Percentiles rank a stretch among this genome's conserved stretches.
These are phyloP conservation scores for Neomicropteryx cornuta DNA, from an alignment of 1,140 invertebrate genomes.

Conservation along the genomic window DNA sequence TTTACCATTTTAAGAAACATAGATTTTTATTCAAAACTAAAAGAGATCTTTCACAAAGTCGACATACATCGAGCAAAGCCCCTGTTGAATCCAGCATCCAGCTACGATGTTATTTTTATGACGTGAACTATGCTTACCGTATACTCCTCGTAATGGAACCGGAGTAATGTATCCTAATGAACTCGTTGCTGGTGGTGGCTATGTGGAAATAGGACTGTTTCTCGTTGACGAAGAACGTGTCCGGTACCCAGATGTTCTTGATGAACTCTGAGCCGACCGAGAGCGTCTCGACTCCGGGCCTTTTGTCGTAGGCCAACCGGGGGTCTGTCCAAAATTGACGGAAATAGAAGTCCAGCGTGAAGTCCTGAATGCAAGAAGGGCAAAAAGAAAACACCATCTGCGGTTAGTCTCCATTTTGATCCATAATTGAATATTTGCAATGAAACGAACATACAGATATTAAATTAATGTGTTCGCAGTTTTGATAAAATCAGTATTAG, in stretches of 20 bases:
- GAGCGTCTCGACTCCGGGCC: conserved; percentile 76
- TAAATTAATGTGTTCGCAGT: too few relatives aligned
- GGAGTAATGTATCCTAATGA: conserved; percentile 89
- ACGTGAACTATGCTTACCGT: conserved; percentile 55
- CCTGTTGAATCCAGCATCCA: too few relatives aligned
- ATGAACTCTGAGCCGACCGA: conserved; percentile 91
- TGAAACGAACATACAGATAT: too few relatives aligned
- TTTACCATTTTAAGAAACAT: too few relatives aligned
- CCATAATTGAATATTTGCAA: too few relatives aligned
- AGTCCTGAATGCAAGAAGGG: conserved; percentile 62
- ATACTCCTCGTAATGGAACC: conserved; percentile 92
- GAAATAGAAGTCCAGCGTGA: conserved; percentile 98
- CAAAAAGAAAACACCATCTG: neutral
- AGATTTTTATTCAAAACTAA: too few relatives aligned
- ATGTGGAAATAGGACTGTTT: conserved; percentile 98
- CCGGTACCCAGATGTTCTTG: conserved; percentile 96
- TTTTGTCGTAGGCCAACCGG: conserved; percentile 78
- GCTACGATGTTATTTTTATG: too few relatives aligned
- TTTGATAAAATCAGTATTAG: too few relatives aligned
- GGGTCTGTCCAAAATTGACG: conserved; percentile 97
- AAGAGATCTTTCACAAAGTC: too few relatives aligned
- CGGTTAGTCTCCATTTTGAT: too few relatives aligned
- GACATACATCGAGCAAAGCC: too few relatives aligned
- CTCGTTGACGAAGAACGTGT: conserved; percentile 97
- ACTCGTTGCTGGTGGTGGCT: conserved; percentile 94